A percentile compares a stretch with the other conserved stretches of the same genome.
Evolutionary conservation across 1,140 invertebrate species (phyloP).

Genomic region (Macrotrachela quadricornifera): DNA sequence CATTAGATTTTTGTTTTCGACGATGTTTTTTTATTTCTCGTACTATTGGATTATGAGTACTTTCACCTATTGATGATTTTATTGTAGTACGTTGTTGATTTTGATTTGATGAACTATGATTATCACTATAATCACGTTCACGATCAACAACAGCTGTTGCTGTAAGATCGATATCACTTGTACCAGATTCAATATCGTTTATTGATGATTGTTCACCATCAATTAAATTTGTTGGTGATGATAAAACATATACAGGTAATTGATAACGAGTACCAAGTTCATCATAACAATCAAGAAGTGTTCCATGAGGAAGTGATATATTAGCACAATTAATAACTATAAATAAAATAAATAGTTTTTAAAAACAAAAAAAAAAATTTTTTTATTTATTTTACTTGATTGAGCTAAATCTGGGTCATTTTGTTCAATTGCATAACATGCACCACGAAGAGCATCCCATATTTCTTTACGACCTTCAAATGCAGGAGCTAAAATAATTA

Average conservation of each 20-base stretch:
- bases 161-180: no score
- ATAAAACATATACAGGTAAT: conserved; percentile 80
- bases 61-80: not conserved
- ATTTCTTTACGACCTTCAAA: conserved; percentile 89
- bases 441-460: conserved; percentile 80
- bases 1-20: not conserved
- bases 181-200: no score
- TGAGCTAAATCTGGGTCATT: conserved; percentile 75
- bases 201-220: no score
- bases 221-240: conserved; percentile 68
- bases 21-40: not conserved
- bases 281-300: conserved; percentile 83
- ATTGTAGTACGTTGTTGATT: no score
- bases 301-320: conserved; percentile 74
- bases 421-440: conserved; percentile 60
- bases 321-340: conserved; percentile 65
- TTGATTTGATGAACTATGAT: no score
- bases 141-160: no score
- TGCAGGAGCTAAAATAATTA: conserved; percentile 44
- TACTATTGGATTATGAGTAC: not conserved
- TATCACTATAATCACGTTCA: no score
- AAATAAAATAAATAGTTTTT: no score
- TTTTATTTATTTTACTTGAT: conserved; percentile 40
- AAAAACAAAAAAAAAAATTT: no score
- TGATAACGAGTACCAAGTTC: conserved; percentile 80